Evolutionary conservation across 1,140 invertebrate genomes (phyloP).

Genomic region (Habropoda laboriosa): DNA sequence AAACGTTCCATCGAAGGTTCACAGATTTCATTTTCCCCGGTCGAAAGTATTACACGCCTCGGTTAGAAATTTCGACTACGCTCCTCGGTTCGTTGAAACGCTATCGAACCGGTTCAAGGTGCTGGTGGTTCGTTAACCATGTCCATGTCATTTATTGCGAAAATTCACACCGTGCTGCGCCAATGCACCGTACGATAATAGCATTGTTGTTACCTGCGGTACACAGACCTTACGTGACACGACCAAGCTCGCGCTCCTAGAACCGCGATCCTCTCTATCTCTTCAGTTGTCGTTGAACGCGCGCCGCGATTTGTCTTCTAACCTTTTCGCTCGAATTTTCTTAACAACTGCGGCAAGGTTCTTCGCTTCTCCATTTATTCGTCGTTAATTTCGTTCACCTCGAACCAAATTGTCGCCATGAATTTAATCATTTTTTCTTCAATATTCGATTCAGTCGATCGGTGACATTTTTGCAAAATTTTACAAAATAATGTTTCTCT

Average conservation of each 20-base stretch:
- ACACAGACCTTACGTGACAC: slow-evolving; percentile 75
- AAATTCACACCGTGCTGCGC: slow-evolving; percentile 72
- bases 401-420: neutral
- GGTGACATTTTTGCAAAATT: neutral
- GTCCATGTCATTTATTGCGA: slow-evolving; percentile 54
- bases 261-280: slow-evolving; percentile 67
- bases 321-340: neutral
- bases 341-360: neutral
- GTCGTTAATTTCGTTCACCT: neutral
- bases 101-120: slow-evolving; percentile 61
- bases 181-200: slow-evolving; percentile 75
- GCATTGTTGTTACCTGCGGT: slow-evolving; percentile 76
- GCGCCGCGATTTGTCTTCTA: slow-evolving; percentile 62
- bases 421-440: neutral
- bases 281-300: slow-evolving; percentile 76
- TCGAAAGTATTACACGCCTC: neutral
- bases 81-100: neutral
- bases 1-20: too few species aligned
- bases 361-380: neutral
- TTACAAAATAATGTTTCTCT: neutral
- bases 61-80: neutral
- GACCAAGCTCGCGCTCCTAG: slow-evolving; percentile 65
- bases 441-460: neutral
- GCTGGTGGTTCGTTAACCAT: slow-evolving; percentile 46
- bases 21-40: too few species aligned